Conservation (phyloP, 1,140 invertebrate species). For the Notospermus geniculatus region DNA sequence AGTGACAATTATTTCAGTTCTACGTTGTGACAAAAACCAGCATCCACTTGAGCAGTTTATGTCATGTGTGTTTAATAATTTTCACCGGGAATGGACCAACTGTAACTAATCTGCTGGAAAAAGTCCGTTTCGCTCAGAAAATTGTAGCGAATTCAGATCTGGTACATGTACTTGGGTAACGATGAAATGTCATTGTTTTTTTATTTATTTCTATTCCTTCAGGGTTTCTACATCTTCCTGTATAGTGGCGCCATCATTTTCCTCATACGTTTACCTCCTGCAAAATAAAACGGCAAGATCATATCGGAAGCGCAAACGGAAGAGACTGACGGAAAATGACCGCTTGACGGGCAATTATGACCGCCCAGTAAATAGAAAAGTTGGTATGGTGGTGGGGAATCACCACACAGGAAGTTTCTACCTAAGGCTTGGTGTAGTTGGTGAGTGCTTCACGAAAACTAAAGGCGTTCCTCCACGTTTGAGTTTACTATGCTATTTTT, state of each 20-base stretch:
- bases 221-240: constrained; percentile 96
- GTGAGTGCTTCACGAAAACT: constrained; percentile 68
- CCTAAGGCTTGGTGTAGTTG: constrained; percentile 90
- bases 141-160: too few species aligned
- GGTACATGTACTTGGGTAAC: too few species aligned
- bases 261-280: constrained; percentile 91
- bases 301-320: constrained; percentile 6
- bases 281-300: constrained; percentile 57
- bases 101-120: too few species aligned
- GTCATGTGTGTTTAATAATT: too few species aligned
- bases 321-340: constrained; percentile 57
- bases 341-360: constrained; percentile 26
- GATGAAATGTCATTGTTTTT: background rate
- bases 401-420: constrained; percentile 81
- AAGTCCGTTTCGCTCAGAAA: too few species aligned
- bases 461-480: too few species aligned
- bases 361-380: background rate
- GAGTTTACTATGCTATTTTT: too few species aligned
- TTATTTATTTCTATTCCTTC: constrained; percentile 30
- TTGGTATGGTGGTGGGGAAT: constrained; percentile 8
- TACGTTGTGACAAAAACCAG: too few species aligned
- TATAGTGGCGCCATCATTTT: constrained; percentile 93
- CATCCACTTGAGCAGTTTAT: too few species aligned
- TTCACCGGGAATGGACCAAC: too few species aligned
- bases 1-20: too few species aligned